Conservation (phyloP, 2,888 invertebrate genomes). For the Sinodicranocentrus sp. region DNA sequence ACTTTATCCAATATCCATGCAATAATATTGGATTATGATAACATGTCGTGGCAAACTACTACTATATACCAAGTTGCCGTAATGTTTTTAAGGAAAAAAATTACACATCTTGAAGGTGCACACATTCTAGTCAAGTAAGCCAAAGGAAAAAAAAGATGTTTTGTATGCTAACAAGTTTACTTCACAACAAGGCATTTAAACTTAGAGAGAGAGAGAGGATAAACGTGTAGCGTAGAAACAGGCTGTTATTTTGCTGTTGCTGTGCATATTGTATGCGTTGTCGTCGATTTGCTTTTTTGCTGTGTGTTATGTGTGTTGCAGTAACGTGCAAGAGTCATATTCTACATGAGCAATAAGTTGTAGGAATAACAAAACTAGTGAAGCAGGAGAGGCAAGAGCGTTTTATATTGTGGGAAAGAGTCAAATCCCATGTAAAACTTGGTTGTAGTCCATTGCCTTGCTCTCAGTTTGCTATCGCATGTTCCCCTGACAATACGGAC, state of each 20-base stretch:
- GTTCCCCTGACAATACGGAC: conserved; percentile 59
- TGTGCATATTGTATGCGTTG: not conserved
- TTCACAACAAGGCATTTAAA: not conserved
- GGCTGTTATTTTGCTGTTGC: too few species aligned
- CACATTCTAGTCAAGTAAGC: not conserved
- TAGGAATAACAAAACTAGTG: too few species aligned
- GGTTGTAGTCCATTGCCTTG: conserved; percentile 64
- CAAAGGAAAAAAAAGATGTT: conserved; percentile 23
- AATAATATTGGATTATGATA: too few species aligned
- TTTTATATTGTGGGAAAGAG: conserved; percentile 39
- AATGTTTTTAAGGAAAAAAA: too few species aligned
- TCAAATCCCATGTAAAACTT: conserved; percentile 52
- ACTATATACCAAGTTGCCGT: too few species aligned
- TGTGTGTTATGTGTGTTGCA: not conserved
- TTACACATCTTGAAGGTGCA: too few species aligned
- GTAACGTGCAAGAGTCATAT: too few species aligned
- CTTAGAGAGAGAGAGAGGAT: not conserved
- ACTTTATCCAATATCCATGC: too few species aligned
- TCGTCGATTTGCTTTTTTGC: conserved; percentile 5
- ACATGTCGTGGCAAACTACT: too few species aligned
- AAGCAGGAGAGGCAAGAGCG: too few species aligned
- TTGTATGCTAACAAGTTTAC: conserved; percentile 7
- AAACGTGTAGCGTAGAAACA: too few species aligned
- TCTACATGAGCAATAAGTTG: too few species aligned
- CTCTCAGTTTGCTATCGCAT: conserved; percentile 62